Evolutionary conservation across 2,888 invertebrate genomes (phyloP).

Genomic region (Callyntrura guangdongensis): DNA sequence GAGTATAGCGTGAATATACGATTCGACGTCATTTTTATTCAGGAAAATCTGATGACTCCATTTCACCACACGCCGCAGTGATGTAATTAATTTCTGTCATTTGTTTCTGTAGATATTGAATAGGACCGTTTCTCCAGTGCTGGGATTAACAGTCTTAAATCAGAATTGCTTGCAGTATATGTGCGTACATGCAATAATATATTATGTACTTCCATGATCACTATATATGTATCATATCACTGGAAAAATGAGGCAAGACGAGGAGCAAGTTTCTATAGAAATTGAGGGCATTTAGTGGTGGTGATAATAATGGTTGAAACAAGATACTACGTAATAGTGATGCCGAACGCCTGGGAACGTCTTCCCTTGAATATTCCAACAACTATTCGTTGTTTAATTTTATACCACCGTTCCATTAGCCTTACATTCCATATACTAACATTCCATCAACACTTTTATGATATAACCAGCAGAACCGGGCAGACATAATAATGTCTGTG

Average conservation of each 20-base stretch:
- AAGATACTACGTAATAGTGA: constrained; percentile 22
- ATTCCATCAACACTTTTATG: constrained; percentile 45
- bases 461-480: constrained; percentile 7
- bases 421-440: constrained; percentile 26
- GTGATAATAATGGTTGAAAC: constrained; percentile 47
- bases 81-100: constrained; percentile 53
- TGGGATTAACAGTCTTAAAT: neutral
- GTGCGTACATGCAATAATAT: neutral
- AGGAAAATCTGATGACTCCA: constrained; percentile 29
- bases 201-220: no score
- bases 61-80: constrained; percentile 22
- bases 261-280: neutral
- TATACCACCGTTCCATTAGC: neutral
- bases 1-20: neutral
- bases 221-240: neutral
- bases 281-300: constrained; percentile 11
- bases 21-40: neutral
- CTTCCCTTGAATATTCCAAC: constrained; percentile 1
- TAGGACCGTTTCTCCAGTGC: constrained; percentile 4
- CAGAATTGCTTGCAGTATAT: neutral
- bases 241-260: neutral
- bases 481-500: constrained; percentile 8
- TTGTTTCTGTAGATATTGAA: constrained; percentile 25
- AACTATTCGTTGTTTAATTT: neutral
- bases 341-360: constrained; percentile 24